Percentiles rank a stretch among this genome's conserved stretches.
Evolutionary conservation across 2,888 invertebrate species (phyloP).

Genomic region (Conchocele bisecta): DNA sequence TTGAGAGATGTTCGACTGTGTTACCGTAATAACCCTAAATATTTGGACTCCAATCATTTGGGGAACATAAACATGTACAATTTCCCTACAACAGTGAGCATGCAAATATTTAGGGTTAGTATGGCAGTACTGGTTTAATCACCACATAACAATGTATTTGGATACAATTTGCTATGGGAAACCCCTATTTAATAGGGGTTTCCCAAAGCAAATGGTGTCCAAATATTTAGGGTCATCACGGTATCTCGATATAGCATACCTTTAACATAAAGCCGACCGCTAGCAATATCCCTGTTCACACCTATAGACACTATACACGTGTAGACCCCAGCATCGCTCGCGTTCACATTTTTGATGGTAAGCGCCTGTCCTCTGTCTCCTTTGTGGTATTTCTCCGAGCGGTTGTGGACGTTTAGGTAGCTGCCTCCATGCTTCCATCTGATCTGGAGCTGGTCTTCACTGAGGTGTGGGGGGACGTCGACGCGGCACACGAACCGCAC

Average conservation of each 20-base stretch:
- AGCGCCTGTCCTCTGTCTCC: constrained; percentile 67
- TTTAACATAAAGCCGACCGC: constrained; percentile 64
- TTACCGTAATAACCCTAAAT: no score
- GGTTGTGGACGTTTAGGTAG: constrained; percentile 48
- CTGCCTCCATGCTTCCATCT: constrained; percentile 73
- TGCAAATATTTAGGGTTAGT: no score
- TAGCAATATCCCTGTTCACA: constrained; percentile 63
- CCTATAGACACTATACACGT: constrained; percentile 70
- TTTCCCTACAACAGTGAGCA: no score
- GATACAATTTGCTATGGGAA: no score
- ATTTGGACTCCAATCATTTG: no score
- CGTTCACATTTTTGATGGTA: constrained; percentile 61
- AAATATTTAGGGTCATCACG: no score
- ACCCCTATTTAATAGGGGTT: no score
- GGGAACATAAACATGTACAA: no score
- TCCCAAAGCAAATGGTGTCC: no score
- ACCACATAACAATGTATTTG: no score
- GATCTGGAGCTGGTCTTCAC: constrained; percentile 45
- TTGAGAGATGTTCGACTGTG: no score
- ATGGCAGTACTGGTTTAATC: no score
- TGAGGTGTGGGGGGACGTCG: constrained; percentile 35
- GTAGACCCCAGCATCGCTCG: constrained; percentile 69
- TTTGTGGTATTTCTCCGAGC: constrained; percentile 57
- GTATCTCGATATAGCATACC: constrained; percentile 61
- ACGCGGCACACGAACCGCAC: constrained; percentile 45